Conservation (phyloP, 1,140 invertebrate species). For the Neoseiulus cucumeris region DNA sequence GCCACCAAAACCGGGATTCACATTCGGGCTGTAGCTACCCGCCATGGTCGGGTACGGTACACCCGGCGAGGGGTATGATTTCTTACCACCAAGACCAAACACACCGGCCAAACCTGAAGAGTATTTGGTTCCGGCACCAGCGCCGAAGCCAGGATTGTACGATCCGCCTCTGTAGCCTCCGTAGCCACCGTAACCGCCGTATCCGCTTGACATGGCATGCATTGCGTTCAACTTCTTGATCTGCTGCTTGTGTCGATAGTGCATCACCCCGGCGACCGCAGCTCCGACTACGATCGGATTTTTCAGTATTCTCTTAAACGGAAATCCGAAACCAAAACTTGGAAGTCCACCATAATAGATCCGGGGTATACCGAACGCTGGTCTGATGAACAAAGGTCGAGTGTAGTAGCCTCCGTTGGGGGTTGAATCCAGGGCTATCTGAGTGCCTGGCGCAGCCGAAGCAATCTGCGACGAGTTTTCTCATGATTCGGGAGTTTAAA, state of each 20-base stretch:
- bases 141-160: not conserved
- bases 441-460: not conserved
- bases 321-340: not conserved
- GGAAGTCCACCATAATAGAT: not conserved
- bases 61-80: not conserved
- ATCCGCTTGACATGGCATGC: not conserved
- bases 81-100: not conserved
- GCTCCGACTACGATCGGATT: not conserved
- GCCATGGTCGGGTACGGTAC: not conserved
- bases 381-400: not conserved
- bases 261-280: constrained; percentile 6
- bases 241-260: constrained; percentile 8
- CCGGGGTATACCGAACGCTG: not conserved
- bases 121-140: not conserved
- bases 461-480: not conserved
- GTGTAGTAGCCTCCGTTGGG: not conserved
- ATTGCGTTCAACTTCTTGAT: not conserved
- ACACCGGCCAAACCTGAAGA: not conserved
- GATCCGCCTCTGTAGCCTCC: not conserved
- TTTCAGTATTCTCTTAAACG: constrained; percentile 2
- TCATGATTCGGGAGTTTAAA: no score
- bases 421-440: not conserved
- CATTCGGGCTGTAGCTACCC: not conserved
- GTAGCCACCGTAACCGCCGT: not conserved
- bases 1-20: not conserved